Evolutionary conservation across 2,797 vertebrate species (phyloP), one percentile per base, ranked within the genome.

Genomic region (Vultur gryphus): DNA sequence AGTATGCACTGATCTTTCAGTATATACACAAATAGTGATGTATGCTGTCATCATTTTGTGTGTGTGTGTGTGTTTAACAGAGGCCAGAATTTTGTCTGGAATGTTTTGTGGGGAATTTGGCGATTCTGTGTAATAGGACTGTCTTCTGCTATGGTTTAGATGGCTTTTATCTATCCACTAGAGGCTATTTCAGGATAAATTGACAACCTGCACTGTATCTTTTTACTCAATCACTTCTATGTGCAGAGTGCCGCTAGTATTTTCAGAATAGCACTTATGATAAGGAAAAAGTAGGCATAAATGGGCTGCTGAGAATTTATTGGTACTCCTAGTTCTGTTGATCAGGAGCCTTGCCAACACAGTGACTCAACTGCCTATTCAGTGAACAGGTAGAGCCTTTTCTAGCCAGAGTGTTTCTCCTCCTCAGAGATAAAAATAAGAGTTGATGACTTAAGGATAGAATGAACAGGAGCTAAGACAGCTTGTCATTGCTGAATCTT

Each of bases 391-490:
- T 95, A 96, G 88, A 82, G 93, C 88, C 78, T 94, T 91, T 95
- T 82, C 85, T 97, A 93, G 90, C 66, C 84, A 69, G 69, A 92
- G 84, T 81, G 43, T 86, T 97, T 93, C 84, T 95, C 88, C 77
- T 96, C 64, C 85, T 95, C 67, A 49, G 90, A 94, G 97, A 97
- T 97, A 96, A 97, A 97, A 96, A 96, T 90, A 92, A 84, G 89
- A 96, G 79, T 75, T 94, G 90, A 84, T 97, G 93, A 96, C 90
- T 94, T 87, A 82, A 93, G 94, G 90, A 57, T 88, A 79, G 89
- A 93, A 94, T 87, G 97, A 97, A 89, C 92, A 97, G 90, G 96
- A 96, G 92, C 85, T 80, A 70, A 97, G 95, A 96, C 96, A 97
- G 94, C 94, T 95, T 95, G 94, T 97, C 95, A 95, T 49, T 95